These are phyloP conservation scores for Alces alces DNA, from an alignment of 2,113 vertebrate species.

Conservation along the genomic window DNA sequence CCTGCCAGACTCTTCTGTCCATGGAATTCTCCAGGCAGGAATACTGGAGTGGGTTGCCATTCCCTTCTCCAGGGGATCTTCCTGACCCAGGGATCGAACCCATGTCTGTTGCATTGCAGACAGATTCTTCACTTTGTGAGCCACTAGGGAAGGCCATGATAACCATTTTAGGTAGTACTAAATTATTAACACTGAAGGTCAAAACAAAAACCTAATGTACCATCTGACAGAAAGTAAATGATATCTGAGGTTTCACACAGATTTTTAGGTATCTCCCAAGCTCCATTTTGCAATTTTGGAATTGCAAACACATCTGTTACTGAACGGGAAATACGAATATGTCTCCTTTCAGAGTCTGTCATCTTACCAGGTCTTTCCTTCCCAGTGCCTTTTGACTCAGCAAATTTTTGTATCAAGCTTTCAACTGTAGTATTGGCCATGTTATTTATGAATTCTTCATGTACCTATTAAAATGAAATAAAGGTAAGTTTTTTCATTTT, in stretches of 20 bases:
- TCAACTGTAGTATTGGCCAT: constrained; percentile 95
- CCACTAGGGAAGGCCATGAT: background rate
- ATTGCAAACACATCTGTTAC: constrained; percentile 6
- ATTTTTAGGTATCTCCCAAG: background rate
- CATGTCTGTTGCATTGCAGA: background rate
- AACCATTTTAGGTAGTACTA: background rate
- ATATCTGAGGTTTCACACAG: background rate
- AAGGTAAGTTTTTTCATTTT: constrained; percentile 9
- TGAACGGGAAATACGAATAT: background rate
- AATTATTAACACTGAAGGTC: background rate
- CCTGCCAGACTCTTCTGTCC: background rate
- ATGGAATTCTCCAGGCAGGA: background rate
- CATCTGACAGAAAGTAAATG: background rate
- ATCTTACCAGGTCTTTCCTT: constrained; percentile 94
- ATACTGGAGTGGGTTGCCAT: background rate
- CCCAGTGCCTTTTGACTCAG: constrained; percentile 96
- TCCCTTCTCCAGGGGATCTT: background rate
- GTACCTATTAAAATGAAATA: constrained; percentile 83
- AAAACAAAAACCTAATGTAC: constrained; percentile 23
- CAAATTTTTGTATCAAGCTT: constrained; percentile 93
- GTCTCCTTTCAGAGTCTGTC: constrained; percentile 29
- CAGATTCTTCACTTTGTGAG: background rate
- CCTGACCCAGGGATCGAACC: background rate
- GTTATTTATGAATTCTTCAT: constrained; percentile 96
- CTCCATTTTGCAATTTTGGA: background rate